Conservation (phyloP, 2,797 vertebrate genomes). For the Diplodus sargus region DNA sequence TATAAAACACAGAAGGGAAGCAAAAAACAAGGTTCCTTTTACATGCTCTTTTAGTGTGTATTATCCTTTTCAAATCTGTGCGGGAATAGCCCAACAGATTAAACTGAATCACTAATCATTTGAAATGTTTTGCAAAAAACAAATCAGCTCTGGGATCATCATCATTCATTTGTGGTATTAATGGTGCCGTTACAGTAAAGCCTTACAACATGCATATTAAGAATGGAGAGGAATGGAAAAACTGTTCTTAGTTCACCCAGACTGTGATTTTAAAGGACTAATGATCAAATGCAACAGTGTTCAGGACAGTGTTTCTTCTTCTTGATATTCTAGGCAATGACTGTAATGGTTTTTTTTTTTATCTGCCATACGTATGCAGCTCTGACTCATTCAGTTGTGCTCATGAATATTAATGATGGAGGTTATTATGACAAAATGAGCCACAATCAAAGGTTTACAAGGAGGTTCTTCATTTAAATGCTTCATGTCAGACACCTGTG, state of each 20-base stretch:
- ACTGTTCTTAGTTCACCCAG: background rate
- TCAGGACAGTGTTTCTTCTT: too few relatives aligned
- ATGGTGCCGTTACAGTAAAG: background rate
- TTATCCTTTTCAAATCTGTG: too few relatives aligned
- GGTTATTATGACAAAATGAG: background rate
- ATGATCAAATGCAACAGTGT: background rate
- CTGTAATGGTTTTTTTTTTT: background rate
- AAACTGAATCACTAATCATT: background rate
- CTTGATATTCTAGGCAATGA: background rate
- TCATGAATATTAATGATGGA: slow-evolving; percentile 10
- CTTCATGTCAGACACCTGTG: background rate
- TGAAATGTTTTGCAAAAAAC: background rate
- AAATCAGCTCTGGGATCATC: too few relatives aligned
- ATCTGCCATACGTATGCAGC: background rate
- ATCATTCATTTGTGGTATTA: background rate
- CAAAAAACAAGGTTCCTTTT: too few relatives aligned
- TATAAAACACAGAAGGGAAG: too few relatives aligned
- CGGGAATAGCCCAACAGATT: background rate
- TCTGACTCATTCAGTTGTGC: background rate
- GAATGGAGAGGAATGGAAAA: too few relatives aligned
- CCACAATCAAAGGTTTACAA: background rate
- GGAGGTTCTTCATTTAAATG: background rate
- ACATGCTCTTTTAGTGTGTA: too few relatives aligned
- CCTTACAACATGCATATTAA: background rate
- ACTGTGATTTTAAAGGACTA: background rate